Conservation (phyloP, 2,113 vertebrate species). For the Abramis brama region DNA sequence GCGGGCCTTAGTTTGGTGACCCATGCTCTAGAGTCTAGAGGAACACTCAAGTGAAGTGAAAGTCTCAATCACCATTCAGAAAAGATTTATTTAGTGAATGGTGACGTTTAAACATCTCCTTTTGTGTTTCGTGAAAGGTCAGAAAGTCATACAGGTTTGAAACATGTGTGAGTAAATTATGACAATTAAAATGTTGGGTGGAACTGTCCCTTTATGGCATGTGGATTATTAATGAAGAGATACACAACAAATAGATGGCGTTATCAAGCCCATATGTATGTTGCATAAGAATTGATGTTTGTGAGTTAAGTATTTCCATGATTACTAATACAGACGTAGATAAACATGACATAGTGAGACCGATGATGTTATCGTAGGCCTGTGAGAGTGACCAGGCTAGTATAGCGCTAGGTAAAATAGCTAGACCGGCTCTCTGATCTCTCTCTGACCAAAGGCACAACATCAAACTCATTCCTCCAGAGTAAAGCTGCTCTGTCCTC, state of each 20-base stretch:
- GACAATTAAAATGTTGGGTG: neutral
- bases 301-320: neutral
- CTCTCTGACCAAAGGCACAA: neutral
- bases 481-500: slow-evolving; percentile 11
- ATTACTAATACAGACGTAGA: neutral
- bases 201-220: neutral
- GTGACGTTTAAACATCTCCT: neutral
- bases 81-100: too few species aligned
- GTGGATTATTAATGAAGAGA: neutral
- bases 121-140: neutral
- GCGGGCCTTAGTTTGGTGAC: too few species aligned
- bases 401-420: neutral
- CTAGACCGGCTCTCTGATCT: neutral
- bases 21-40: too few species aligned
- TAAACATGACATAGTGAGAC: neutral
- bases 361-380: neutral
- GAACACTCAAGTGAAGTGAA: neutral
- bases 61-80: neutral
- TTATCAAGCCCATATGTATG: neutral
- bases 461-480: slow-evolving; percentile 24
- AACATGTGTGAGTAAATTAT: neutral
- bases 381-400: slow-evolving; percentile 9
- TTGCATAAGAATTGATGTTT: neutral
- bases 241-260: neutral
- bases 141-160: neutral